Conservation (phyloP, 2,113 vertebrate species). For the human (Homo sapiens) region DNA sequence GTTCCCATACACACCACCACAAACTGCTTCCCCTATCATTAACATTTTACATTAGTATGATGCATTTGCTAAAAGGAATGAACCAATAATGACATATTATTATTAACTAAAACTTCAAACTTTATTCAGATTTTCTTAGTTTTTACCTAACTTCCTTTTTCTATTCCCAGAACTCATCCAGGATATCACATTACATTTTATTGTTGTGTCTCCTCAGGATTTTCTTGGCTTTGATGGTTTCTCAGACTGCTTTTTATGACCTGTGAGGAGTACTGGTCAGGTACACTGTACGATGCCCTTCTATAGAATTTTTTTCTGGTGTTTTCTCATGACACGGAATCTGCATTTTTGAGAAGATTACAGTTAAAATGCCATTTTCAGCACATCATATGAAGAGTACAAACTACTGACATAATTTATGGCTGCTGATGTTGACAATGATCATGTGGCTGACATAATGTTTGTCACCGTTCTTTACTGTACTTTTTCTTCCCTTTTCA, state of each 20-base stretch:
- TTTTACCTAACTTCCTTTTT: neutral
- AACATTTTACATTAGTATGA: neutral
- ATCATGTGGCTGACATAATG: neutral
- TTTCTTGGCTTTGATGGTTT: neutral
- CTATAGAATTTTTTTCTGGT: neutral
- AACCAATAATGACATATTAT: neutral
- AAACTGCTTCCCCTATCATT: neutral
- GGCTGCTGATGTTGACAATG: neutral
- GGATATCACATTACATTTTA: neutral
- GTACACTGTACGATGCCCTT: neutral
- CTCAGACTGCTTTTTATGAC: neutral
- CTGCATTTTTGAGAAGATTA: neutral
- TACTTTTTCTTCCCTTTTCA: neutral
- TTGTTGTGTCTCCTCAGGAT: neutral
- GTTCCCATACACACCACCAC: rapidly evolving
- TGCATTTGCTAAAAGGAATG: neutral
- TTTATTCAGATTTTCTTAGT: neutral
- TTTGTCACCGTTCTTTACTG: neutral
- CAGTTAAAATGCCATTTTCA: neutral
- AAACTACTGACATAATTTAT: neutral
- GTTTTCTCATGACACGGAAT: neutral
- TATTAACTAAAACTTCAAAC: neutral
- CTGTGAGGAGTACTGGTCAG: neutral
- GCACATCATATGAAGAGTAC: neutral
- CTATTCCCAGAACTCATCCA: neutral